Evolutionary conservation across 2,797 vertebrate genomes (phyloP).

Genomic region (Hozukius guyotensis): DNA sequence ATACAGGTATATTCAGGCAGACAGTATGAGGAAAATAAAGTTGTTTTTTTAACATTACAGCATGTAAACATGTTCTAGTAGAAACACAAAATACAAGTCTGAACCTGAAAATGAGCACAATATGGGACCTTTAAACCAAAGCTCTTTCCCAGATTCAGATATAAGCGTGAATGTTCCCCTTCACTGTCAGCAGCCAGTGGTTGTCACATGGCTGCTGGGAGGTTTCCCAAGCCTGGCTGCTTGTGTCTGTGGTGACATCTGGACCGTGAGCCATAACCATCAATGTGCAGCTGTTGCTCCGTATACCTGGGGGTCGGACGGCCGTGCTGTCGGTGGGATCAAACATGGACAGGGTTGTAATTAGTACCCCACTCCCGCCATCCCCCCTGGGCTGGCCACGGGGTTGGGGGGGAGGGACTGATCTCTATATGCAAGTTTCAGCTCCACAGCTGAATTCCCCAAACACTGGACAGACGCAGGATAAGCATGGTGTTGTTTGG

Average conservation of each 20-base stretch:
- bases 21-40: too few species aligned
- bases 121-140: not conserved
- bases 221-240: constrained; percentile 11
- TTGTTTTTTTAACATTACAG: too few species aligned
- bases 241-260: constrained; percentile 58
- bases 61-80: too few species aligned
- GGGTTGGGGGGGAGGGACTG: not conserved
- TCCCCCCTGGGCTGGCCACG: constrained; percentile 28
- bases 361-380: constrained; percentile 44
- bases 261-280: constrained; percentile 45
- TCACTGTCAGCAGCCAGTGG: not conserved
- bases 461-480: not conserved
- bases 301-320: constrained; percentile 36
- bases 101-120: too few species aligned
- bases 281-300: constrained; percentile 57
- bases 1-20: too few species aligned
- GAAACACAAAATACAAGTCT: too few species aligned
- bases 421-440: constrained; percentile 13
- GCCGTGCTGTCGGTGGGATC: constrained; percentile 48
- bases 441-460: constrained; percentile 12
- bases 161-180: not conserved
- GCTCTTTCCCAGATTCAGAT: not conserved
- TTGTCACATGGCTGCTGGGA: constrained; percentile 1
- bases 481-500: not conserved
- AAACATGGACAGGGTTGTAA: constrained; percentile 56